Conservation (phyloP, 1,140 invertebrate species). For the Tyrophagus putrescentiae region DNA sequence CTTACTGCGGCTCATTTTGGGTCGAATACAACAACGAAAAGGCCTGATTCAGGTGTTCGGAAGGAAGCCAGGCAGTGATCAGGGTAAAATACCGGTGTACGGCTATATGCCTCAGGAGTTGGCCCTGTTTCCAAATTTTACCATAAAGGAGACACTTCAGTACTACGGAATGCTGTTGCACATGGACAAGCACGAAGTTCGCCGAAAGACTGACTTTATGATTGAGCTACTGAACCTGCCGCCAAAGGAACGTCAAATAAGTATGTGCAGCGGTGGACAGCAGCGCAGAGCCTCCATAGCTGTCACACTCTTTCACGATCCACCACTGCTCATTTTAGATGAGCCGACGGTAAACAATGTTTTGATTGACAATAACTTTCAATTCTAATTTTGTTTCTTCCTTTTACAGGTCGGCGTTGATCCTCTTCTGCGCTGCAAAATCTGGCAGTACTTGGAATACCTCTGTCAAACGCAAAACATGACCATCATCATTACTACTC, state of each 20-base stretch:
- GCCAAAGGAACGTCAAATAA: neutral
- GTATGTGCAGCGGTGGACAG: conserved; percentile 59
- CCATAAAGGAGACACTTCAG: conserved; percentile 32
- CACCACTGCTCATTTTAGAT: conserved; percentile 39
- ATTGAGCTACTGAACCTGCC: conserved; percentile 23
- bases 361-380: conserved; percentile 39
- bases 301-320: conserved; percentile 77
- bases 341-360: conserved; percentile 54
- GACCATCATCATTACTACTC: conserved; percentile 36
- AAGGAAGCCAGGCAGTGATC: neutral
- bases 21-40: conserved; percentile 14
- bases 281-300: conserved; percentile 80
- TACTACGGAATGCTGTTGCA: conserved; percentile 34
- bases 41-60: conserved; percentile 20
- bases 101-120: conserved; percentile 38
- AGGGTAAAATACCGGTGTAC: conserved; percentile 32
- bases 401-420: conserved; percentile 36
- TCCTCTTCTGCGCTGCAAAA: conserved; percentile 30
- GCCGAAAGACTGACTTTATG: conserved; percentile 20
- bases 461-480: conserved; percentile 47
- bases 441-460: conserved; percentile 31
- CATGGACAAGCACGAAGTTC: conserved; percentile 28
- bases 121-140: conserved; percentile 34
- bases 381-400: neutral
- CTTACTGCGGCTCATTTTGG: conserved; percentile 22